These are phyloP conservation scores for Cataglyphis rosenhaueri DNA, from an alignment of 2,888 invertebrate genomes.

Conservation along the genomic window DNA sequence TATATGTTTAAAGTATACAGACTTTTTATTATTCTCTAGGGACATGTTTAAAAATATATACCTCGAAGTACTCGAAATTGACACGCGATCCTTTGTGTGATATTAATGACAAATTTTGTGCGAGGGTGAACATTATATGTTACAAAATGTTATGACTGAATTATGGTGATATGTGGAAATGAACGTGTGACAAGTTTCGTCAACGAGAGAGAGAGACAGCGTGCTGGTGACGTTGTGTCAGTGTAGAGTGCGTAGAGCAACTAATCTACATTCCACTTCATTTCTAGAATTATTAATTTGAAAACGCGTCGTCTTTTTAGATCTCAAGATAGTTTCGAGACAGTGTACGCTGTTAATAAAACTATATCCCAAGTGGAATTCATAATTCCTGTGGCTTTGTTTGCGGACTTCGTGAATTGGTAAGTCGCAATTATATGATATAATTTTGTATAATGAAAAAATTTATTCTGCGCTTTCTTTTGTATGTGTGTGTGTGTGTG, in stretches of 20 bases:
- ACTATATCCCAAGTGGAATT: conserved; percentile 11
- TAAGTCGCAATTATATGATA: conserved; percentile 20
- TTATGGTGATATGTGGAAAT: conserved; percentile 30
- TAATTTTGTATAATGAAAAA: background rate
- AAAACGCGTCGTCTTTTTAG: conserved; percentile 38
- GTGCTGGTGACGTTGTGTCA: conserved; percentile 38
- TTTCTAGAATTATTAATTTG: conserved; percentile 22
- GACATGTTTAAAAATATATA: background rate
- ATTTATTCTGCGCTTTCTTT: background rate
- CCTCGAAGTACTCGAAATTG: background rate
- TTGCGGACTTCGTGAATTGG: conserved; percentile 9
- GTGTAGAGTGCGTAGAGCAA: conserved; percentile 41
- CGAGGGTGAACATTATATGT: background rate
- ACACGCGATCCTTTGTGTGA: background rate
- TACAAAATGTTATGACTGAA: conserved; percentile 32
- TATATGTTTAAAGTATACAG: background rate
- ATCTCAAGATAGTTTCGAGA: conserved; percentile 34
- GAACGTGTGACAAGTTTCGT: conserved; percentile 30
- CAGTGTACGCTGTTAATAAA: conserved; percentile 24
- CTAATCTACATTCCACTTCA: conserved; percentile 25
- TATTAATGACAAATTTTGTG: conserved; percentile 26
- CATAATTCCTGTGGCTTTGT: background rate
- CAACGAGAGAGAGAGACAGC: conserved; percentile 39
- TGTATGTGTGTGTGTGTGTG: too few relatives aligned
- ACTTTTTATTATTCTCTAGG: background rate